Conservation (phyloP, 92 coral and sea anemone genomes). For the Parazoanthus swiftii region DNA sequence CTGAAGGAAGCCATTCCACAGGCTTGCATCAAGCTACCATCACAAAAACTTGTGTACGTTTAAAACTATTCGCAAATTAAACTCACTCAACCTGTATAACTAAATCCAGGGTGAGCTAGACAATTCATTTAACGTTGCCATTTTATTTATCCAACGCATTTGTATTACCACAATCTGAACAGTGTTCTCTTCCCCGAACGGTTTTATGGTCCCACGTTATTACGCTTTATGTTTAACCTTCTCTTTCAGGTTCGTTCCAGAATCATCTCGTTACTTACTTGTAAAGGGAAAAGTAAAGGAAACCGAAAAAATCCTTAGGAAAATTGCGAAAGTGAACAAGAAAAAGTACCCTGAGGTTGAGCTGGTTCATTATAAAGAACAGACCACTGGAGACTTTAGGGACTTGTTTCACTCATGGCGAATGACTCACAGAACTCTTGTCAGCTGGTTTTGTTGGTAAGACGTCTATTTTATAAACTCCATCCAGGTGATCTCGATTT, state of each 20-base stretch:
- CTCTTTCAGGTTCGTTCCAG: slow-evolving; percentile 61
- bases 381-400: slow-evolving; percentile 45
- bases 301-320: slow-evolving; percentile 46
- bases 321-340: slow-evolving; percentile 62
- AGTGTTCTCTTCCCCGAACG: no score
- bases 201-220: background rate
- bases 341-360: slow-evolving; percentile 50
- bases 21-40: no score
- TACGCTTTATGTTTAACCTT: background rate
- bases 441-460: slow-evolving; percentile 78
- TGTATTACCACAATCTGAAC: no score
- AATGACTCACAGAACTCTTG: slow-evolving; percentile 61
- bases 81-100: no score
- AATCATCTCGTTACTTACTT: slow-evolving; percentile 64
- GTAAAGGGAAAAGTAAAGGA: slow-evolving; percentile 51
- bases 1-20: no score
- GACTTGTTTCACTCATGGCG: slow-evolving; percentile 68
- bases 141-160: no score
- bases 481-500: no score
- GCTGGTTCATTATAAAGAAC: slow-evolving; percentile 40
- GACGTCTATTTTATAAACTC: background rate
- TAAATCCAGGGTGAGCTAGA: no score
- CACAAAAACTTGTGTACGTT: no score
- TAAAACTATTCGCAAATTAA: no score
- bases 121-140: no score